These are phyloP conservation scores for Hydroisotoma schaefferi DNA, from an alignment of 2,888 invertebrate species.

Conservation along the genomic window DNA sequence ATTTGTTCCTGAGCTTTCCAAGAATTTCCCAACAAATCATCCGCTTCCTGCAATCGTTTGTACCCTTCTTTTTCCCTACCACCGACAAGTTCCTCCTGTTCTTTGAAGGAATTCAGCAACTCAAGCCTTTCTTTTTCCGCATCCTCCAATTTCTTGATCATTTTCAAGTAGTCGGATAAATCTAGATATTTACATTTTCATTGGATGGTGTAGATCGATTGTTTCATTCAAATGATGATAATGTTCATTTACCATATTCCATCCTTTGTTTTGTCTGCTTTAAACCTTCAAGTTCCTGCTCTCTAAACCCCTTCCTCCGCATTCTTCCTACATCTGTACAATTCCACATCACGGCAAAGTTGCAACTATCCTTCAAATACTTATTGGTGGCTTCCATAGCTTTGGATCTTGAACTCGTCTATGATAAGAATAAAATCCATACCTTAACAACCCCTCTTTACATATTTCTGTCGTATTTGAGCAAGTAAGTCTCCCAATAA, in stretches of 20 bases:
- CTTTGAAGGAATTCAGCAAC: background rate
- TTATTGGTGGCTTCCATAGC: background rate
- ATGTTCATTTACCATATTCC: constrained; percentile 10
- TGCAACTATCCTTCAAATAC: constrained; percentile 1
- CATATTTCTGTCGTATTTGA: background rate
- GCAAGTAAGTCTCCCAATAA: background rate
- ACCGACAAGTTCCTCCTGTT: background rate
- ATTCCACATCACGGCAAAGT: constrained; percentile 6
- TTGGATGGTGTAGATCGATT: no score
- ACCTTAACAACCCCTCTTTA: no score
- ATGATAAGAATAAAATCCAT: no score
- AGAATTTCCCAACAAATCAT: background rate
- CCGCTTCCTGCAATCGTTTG: background rate
- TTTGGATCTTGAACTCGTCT: background rate
- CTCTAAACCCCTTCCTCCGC: background rate
- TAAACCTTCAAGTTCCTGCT: constrained; percentile 1
- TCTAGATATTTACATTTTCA: background rate
- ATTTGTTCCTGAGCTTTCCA: background rate
- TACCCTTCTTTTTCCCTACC: constrained; percentile 5
- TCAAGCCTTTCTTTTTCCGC: background rate
- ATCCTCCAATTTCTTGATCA: background rate
- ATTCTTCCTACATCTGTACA: background rate
- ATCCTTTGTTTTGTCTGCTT: background rate
- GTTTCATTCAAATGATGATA: background rate
- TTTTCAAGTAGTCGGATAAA: constrained; percentile 1